Percentiles rank a stretch among this genome's conserved stretches.
Evolutionary conservation across 2,113 vertebrate genomes (phyloP).

Genomic region (Felis chaus): DNA sequence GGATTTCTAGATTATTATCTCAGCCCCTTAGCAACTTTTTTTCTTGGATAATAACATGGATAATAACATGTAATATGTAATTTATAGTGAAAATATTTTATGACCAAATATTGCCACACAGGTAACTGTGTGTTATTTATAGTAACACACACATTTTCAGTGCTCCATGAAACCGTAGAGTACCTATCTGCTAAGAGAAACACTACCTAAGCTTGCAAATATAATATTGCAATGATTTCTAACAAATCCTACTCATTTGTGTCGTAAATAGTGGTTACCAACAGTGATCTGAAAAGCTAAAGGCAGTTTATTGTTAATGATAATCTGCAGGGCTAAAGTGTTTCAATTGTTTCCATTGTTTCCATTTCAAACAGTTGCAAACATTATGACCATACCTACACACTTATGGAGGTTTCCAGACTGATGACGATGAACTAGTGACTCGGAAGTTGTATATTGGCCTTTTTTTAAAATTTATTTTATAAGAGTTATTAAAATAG

Average conservation of each 20-base stretch:
- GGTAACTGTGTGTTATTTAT: not conserved
- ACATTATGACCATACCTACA: not conserved
- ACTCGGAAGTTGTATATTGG: not conserved
- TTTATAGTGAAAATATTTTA: not conserved
- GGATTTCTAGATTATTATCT: not conserved
- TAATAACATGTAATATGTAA: not conserved
- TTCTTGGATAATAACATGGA: not conserved
- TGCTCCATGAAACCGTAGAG: not conserved
- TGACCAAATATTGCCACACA: not conserved
- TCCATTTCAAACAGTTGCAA: not conserved
- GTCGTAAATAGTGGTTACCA: not conserved
- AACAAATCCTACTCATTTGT: not conserved
- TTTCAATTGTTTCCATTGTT: not conserved
- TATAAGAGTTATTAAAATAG: not conserved
- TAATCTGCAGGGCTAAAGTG: rapidly evolving
- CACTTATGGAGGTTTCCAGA: not conserved
- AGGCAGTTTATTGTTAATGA: not conserved
- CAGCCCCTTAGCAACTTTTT: not conserved
- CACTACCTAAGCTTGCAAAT: not conserved
- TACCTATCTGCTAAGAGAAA: not conserved
- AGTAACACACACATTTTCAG: not conserved
- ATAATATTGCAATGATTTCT: not conserved
- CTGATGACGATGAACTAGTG: not conserved
- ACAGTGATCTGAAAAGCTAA: not conserved
- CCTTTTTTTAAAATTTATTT: not conserved